Percentiles rank a stretch among this genome's conserved stretches.
Evolutionary conservation across 2,113 vertebrate species (phyloP).

Genomic region (Hystrix cristata): DNA sequence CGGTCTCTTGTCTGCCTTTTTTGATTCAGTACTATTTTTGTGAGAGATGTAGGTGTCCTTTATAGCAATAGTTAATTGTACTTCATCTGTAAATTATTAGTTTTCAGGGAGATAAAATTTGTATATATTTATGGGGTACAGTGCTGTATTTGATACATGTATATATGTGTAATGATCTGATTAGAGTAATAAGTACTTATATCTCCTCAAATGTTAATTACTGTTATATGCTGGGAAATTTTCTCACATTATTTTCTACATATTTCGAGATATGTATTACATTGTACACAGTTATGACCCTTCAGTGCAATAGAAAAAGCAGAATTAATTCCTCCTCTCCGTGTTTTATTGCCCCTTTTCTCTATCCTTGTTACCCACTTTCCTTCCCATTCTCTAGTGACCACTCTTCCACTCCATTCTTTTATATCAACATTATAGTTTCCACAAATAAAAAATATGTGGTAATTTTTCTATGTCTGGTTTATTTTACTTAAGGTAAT

Average conservation of each 20-base stretch:
- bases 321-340: background rate
- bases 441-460: background rate
- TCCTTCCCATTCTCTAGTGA: background rate
- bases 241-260: background rate
- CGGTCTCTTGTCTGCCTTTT: no score
- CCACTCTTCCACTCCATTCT: background rate
- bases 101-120: background rate
- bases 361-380: background rate
- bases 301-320: background rate
- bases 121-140: background rate
- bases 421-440: background rate
- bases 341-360: background rate
- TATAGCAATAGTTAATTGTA: background rate
- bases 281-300: background rate
- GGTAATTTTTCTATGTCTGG: background rate
- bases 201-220: background rate
- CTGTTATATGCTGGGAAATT: background rate
- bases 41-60: background rate
- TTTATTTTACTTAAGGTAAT: background rate
- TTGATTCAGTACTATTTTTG: background rate
- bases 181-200: background rate
- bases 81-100: background rate
- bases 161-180: background rate
- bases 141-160: no score
- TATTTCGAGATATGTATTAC: background rate